phyloP scores from a whole-genome alignment of 1,140 invertebrate genomes.

The Luehdorfia chinensis region DNA sequence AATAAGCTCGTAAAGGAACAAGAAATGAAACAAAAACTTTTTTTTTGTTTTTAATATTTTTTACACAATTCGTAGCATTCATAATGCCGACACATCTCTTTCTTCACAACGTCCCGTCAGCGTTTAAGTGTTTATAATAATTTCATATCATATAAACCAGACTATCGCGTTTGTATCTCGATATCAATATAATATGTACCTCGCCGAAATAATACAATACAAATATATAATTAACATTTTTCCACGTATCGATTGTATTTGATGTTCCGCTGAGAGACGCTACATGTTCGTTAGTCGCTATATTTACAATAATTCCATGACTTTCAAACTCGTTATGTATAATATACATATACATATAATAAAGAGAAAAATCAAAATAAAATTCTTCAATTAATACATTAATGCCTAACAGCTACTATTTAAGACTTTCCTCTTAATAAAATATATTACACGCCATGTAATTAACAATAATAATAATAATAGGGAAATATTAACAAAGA shows the following conservation, averaged over 20 bases:
- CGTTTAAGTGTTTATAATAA: constrained; percentile 30
- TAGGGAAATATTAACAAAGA: constrained; percentile 56
- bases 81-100: constrained; percentile 76
- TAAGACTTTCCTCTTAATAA: constrained; percentile 74
- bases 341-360: constrained; percentile 69
- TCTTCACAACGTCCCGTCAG: constrained; percentile 48
- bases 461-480: constrained; percentile 56
- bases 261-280: constrained; percentile 47
- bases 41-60: constrained; percentile 79
- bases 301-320: constrained; percentile 69
- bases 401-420: constrained; percentile 72
- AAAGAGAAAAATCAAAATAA: constrained; percentile 74
- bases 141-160: constrained; percentile 39
- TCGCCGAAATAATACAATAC: constrained; percentile 56
- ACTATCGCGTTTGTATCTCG: constrained; percentile 41
- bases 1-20: no score
- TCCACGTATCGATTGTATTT: no score
- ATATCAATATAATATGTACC: constrained; percentile 44
- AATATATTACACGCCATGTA: constrained; percentile 71
- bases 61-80: constrained; percentile 79
- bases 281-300: constrained; percentile 53
- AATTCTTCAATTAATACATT: constrained; percentile 74
- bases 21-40: constrained; percentile 52
- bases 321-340: constrained; percentile 65
- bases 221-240: constrained; percentile 60